A percentile compares a stretch with the other conserved stretches of the same genome.
phyloP scores from a whole-genome alignment of 2,797 vertebrate species.

The Eremophila alpestris region DNA sequence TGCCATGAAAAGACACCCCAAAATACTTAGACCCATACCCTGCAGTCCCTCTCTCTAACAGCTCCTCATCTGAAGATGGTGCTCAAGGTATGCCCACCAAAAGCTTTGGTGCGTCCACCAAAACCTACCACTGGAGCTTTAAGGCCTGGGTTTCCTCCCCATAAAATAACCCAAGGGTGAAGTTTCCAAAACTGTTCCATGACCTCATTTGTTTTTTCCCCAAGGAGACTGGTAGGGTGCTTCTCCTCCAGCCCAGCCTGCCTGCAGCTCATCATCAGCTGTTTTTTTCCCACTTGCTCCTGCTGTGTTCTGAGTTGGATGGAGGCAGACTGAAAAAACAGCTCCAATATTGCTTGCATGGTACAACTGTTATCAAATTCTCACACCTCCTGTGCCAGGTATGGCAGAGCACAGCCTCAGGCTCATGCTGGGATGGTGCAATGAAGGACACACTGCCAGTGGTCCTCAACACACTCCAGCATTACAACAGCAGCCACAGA shows the following conservation, averaged over 20 bases:
- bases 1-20: not conserved
- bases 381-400: not conserved
- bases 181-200: not conserved
- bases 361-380: not conserved
- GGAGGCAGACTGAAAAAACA: not conserved
- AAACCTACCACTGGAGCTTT: not conserved
- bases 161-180: not conserved
- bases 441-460: not conserved
- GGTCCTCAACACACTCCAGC: not conserved
- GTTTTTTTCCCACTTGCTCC: not conserved
- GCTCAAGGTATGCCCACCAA: not conserved
- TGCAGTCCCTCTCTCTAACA: not conserved
- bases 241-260: not conserved
- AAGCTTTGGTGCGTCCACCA: not conserved
- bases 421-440: rapidly evolving
- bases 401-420: not conserved
- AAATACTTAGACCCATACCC: not conserved
- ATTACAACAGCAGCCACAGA: not conserved
- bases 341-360: not conserved
- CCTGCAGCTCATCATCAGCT: not conserved
- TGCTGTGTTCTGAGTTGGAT: not conserved
- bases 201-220: not conserved
- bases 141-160: not conserved
- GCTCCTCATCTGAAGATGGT: not conserved
- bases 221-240: not conserved